These are phyloP conservation scores for Mongoloraphidia duomilia DNA, from an alignment of 2,888 invertebrate genomes.

Conservation along the genomic window DNA sequence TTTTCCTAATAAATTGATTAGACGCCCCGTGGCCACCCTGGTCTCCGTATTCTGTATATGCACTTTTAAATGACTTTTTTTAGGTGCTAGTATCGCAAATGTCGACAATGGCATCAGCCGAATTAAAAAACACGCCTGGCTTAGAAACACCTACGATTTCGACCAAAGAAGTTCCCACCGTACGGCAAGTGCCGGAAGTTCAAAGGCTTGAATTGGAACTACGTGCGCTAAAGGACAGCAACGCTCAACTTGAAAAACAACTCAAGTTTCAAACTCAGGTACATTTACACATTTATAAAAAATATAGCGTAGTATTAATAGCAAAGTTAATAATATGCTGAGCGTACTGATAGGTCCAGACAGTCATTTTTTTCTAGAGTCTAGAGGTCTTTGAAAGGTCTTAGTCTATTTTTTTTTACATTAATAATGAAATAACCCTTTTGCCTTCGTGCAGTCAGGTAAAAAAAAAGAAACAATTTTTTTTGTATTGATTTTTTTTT, in stretches of 20 bases:
- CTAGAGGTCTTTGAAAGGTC: neutral
- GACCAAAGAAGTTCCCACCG: neutral
- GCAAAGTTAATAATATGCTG: neutral
- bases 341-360: too few species aligned
- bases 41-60: too few species aligned
- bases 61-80: constrained; percentile 32
- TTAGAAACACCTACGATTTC: neutral
- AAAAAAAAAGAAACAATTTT: too few species aligned
- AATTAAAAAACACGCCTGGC: constrained; percentile 33
- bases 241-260: constrained; percentile 60
- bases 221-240: constrained; percentile 47
- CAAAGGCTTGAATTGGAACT: constrained; percentile 43
- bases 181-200: constrained; percentile 33
- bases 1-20: too few species aligned
- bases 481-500: too few species aligned
- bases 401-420: constrained; percentile 4
- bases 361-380: too few species aligned
- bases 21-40: too few species aligned
- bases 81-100: constrained; percentile 54
- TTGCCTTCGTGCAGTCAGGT: too few species aligned
- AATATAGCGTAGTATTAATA: neutral
- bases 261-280: constrained; percentile 76
- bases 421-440: neutral
- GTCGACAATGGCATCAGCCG: constrained; percentile 49
- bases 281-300: constrained; percentile 5